These are phyloP conservation scores for Trialeurodes vaporariorum DNA, from an alignment of 1,140 invertebrate species.

Conservation along the genomic window DNA sequence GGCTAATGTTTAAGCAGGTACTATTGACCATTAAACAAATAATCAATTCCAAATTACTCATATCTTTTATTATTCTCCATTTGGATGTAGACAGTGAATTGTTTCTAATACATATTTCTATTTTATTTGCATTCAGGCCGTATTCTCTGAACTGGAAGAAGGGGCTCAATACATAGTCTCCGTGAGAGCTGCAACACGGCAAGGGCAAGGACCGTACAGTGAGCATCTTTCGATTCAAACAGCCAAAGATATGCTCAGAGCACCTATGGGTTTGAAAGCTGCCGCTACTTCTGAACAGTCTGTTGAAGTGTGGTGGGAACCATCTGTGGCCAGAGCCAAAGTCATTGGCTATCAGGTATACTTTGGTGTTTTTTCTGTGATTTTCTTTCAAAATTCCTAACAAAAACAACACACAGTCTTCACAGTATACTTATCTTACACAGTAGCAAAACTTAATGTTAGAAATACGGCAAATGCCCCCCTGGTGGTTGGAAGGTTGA, in stretches of 20 bases:
- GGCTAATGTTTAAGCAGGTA: too few species aligned
- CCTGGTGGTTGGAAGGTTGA: too few species aligned
- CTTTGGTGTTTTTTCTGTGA: neutral
- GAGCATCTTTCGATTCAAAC: slow-evolving; percentile 72
- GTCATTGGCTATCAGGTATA: slow-evolving; percentile 65
- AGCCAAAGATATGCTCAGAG: slow-evolving; percentile 73
- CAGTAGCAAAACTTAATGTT: too few species aligned
- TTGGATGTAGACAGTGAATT: too few species aligned
- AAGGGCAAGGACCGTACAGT: slow-evolving; percentile 81
- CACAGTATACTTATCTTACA: too few species aligned
- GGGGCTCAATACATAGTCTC: slow-evolving; percentile 92
- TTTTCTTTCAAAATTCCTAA: too few species aligned
- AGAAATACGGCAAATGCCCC: too few species aligned
- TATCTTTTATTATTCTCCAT: too few species aligned
- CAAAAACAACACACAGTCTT: too few species aligned
- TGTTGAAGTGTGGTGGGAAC: slow-evolving; percentile 92
- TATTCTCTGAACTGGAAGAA: slow-evolving; percentile 87
- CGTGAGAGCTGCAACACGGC: slow-evolving; percentile 79
- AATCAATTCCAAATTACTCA: too few species aligned
- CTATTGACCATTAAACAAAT: too few species aligned
- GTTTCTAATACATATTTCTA: too few species aligned
- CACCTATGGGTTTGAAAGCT: slow-evolving; percentile 81
- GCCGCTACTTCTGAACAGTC: slow-evolving; percentile 84
- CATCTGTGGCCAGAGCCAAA: slow-evolving; percentile 70
- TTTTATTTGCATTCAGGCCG: slow-evolving; percentile 42